Evolutionary conservation across 2,113 vertebrate genomes (phyloP).

Genomic region (Pomatostomus ruficeps): DNA sequence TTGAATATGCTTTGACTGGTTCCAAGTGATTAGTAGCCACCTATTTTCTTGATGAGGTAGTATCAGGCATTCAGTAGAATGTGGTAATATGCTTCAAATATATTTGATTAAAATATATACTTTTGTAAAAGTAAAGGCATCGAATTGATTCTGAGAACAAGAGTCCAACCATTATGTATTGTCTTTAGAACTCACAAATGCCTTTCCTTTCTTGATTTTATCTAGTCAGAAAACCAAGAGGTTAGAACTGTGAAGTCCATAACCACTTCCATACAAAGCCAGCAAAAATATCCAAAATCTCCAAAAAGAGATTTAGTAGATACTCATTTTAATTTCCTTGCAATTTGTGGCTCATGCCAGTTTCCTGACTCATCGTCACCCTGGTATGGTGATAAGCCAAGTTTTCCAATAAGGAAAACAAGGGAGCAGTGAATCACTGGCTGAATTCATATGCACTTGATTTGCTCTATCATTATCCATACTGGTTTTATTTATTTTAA

Average conservation of each 20-base stretch:
- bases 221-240: neutral
- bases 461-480: constrained; percentile 37
- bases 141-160: neutral
- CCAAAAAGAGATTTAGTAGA: neutral
- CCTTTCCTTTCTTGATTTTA: neutral
- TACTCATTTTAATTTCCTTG: constrained; percentile 4
- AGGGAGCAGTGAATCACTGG: constrained; percentile 40
- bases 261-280: neutral
- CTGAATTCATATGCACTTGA: constrained; percentile 17
- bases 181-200: neutral
- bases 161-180: neutral
- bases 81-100: neutral
- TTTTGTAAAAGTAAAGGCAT: neutral
- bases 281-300: neutral
- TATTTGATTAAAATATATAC: neutral
- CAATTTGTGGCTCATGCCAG: neutral
- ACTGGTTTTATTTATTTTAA: constrained; percentile 38
- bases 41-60: neutral
- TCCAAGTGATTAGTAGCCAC: neutral
- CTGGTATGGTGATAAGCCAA: neutral
- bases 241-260: neutral
- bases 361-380: constrained; percentile 48
- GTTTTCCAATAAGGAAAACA: constrained; percentile 48
- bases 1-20: neutral
- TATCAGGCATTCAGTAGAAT: neutral